These are phyloP conservation scores for Dolichomitus sp. DNA, from an alignment of 2,888 invertebrate genomes.

Conservation along the genomic window DNA sequence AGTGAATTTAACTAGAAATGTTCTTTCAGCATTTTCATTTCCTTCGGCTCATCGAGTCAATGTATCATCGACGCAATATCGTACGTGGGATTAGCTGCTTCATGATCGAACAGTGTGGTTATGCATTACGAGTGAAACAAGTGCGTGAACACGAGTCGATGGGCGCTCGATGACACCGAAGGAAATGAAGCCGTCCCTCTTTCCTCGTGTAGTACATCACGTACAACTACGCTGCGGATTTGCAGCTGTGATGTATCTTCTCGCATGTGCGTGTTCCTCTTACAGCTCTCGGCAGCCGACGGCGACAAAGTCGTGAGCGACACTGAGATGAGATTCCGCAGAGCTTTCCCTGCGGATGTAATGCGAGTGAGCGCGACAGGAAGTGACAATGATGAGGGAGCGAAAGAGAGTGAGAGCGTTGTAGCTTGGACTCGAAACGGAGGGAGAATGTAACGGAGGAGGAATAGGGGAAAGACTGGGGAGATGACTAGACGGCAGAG, in stretches of 20 bases:
- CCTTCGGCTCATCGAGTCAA: conserved; percentile 35
- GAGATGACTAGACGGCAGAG: conserved; percentile 45
- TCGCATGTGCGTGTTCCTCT: conserved; percentile 58
- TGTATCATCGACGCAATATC: conserved; percentile 39
- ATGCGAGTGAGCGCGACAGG: conserved; percentile 29
- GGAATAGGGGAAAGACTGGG: conserved; percentile 27
- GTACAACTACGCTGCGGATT: conserved; percentile 16
- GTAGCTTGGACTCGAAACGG: conserved; percentile 47
- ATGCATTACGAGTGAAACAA: conserved; percentile 12
- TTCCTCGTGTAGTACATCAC: conserved; percentile 34
- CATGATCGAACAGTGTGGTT: conserved; percentile 24
- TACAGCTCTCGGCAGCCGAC: conserved; percentile 33
- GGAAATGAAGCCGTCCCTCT: conserved; percentile 71
- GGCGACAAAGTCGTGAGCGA: conserved; percentile 56
- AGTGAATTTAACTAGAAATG: background rate
- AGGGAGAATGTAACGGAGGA: conserved; percentile 44
- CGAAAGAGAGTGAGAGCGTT: conserved; percentile 42
- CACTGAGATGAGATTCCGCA: conserved; percentile 48
- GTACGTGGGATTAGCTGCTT: conserved; percentile 40
- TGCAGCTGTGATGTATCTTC: conserved; percentile 46
- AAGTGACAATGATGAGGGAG: conserved; percentile 49
- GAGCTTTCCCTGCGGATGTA: conserved; percentile 38
- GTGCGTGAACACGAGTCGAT: conserved; percentile 59
- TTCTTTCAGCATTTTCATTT: conserved; percentile 26
- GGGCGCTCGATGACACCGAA: conserved; percentile 69